Base-by-base conservation (phyloP, 2,113 vertebrate genomes). In the Poeciliopsis prolifica region DNA sequence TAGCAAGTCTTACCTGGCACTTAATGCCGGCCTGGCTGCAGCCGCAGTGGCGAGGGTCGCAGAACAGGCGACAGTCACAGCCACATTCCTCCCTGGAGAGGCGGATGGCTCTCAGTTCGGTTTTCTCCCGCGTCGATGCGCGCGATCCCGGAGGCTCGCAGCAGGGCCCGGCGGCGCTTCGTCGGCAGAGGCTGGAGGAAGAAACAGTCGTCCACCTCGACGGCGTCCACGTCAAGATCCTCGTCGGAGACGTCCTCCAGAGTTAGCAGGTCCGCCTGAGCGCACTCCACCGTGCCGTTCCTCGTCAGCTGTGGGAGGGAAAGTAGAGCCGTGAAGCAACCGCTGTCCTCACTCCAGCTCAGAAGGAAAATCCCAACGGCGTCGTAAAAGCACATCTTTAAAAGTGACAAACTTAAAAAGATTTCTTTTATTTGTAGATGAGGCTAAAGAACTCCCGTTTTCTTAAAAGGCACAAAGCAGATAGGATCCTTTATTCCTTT, bases 11-110 rank as follows among this genome's bases (percentile, higher is more conserved):
- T 74, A 97, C 96, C 96, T 99, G 97, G 93, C 97, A 98, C 81
- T 98, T 98, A 65, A 99, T 99, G 28, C 98, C 98, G 0, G 98
- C 98, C 94, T 98, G 97, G 93, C 97, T 98, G 92, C 98, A 99
- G 92, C 96, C 96, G 1, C 98, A 99, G 30, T 95, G 96, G 64
- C 96, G 96, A 0, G 98, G 98, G 89, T 99, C 97, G 68, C 98
- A 99, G 90, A 97, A 98, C n/a, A 98, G 91, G 40, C 97, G 96
- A 88, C 98, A 99, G 80, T 97, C 95, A 58, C 98, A 99, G 76
- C 97, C 98, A 17, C 98, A 99, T 66, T 99, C 97, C 91, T 99
- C 98, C 0, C 98, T 93, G 0, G 97, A 98, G 3, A 98, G 94
- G 33, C 98, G 96, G 91, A 99, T 98, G 74, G 97, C 93, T 1